phyloP scores from a whole-genome alignment of 1,140 invertebrate species.

The Pseudomyrmex dendroicus region DNA sequence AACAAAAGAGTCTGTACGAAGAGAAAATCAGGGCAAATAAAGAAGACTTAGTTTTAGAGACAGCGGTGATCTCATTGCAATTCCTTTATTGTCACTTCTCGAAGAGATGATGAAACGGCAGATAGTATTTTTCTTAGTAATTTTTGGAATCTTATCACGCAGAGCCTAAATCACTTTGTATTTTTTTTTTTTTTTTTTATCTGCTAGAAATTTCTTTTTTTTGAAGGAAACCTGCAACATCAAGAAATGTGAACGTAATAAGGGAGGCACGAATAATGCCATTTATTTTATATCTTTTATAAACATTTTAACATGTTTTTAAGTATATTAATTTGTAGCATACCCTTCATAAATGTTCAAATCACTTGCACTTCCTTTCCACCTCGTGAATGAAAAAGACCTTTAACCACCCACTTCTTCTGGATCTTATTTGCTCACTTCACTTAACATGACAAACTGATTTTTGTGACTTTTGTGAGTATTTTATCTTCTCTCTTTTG shows the following conservation, averaged over 20 bases:
- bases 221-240: too few relatives aligned
- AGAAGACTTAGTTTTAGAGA: slow-evolving; percentile 74
- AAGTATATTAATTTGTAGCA: slow-evolving; percentile 88
- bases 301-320: slow-evolving; percentile 85
- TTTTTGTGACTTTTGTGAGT: slow-evolving; percentile 65
- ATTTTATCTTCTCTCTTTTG: neutral
- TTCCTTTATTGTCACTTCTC: neutral
- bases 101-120: too few relatives aligned
- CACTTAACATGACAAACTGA: slow-evolving; percentile 52
- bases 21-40: slow-evolving; percentile 61
- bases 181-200: too few relatives aligned
- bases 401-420: slow-evolving; percentile 81
- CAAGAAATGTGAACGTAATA: too few relatives aligned
- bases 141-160: too few relatives aligned
- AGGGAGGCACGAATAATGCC: too few relatives aligned
- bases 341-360: slow-evolving; percentile 82
- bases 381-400: slow-evolving; percentile 80
- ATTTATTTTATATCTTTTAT: slow-evolving; percentile 79
- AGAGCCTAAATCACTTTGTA: too few relatives aligned
- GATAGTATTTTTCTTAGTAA: too few relatives aligned
- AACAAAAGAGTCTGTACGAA: slow-evolving; percentile 68
- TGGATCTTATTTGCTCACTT: slow-evolving; percentile 79
- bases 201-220: too few relatives aligned
- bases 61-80: neutral
- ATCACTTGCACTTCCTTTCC: slow-evolving; percentile 82